Conservation (phyloP, 2,888 invertebrate genomes). For the Euphydryas editha region DNA sequence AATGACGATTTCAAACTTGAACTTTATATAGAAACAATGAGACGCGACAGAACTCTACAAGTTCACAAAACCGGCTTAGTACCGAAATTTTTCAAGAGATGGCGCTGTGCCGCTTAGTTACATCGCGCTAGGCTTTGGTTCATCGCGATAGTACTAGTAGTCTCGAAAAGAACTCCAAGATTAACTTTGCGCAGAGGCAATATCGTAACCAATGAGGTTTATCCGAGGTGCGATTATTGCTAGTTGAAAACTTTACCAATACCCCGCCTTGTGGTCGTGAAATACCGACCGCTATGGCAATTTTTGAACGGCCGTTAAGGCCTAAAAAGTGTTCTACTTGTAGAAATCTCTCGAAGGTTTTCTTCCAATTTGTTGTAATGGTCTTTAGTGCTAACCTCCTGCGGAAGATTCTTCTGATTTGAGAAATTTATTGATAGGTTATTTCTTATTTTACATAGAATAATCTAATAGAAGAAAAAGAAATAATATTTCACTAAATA, state of each 20-base stretch:
- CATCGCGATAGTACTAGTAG: neutral
- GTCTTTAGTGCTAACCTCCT: no score
- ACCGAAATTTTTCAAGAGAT: slow-evolving; percentile 51
- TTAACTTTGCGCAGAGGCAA: slow-evolving; percentile 95
- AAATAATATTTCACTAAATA: no score
- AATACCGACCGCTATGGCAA: slow-evolving; percentile 94
- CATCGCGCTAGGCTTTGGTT: slow-evolving; percentile 56
- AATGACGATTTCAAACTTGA: neutral
- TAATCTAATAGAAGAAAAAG: no score
- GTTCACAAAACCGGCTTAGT: slow-evolving; percentile 6
- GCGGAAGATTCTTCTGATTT: no score
- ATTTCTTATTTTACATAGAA: no score
- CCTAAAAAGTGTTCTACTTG: slow-evolving; percentile 51
- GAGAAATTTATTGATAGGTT: no score
- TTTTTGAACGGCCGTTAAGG: slow-evolving; percentile 89
- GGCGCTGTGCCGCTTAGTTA: slow-evolving; percentile 53
- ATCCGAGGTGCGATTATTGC: slow-evolving; percentile 95
- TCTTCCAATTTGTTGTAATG: neutral
- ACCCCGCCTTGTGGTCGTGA: slow-evolving; percentile 94
- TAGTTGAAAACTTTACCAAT: slow-evolving; percentile 97
- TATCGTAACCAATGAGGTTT: slow-evolving; percentile 94
- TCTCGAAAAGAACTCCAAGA: slow-evolving; percentile 89
- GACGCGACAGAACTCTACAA: neutral
- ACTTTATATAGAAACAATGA: neutral
- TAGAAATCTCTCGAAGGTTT: no score